Evolutionary conservation across 2,797 vertebrate genomes (phyloP).

Genomic region (Pempheris klunzingeri): DNA sequence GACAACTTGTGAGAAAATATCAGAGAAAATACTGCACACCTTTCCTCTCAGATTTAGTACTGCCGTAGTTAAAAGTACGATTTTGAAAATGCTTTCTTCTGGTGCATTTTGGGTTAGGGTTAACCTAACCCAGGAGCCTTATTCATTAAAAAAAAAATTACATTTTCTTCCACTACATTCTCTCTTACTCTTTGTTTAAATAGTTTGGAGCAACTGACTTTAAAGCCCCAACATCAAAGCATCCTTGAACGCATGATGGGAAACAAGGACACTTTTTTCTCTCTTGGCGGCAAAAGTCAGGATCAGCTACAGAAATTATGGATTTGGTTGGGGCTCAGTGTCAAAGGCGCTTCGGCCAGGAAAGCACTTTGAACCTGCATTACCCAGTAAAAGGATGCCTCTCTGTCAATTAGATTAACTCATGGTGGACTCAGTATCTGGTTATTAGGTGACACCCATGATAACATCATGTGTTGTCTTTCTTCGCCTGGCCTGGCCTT

Average conservation of each 20-base stretch:
- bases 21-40: not conserved
- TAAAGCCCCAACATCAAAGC: not conserved
- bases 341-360: not conserved
- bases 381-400: not conserved
- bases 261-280: not conserved
- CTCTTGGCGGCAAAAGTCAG: not conserved
- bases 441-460: constrained; percentile 40
- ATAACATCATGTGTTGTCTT: constrained; percentile 52
- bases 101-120: too few species aligned
- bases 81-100: not conserved
- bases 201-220: not conserved
- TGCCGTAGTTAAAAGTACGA: not conserved
- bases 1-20: too few species aligned
- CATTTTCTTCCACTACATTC: not conserved
- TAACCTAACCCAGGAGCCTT: too few species aligned
- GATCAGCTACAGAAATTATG: not conserved
- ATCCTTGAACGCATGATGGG: not conserved
- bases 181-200: not conserved
- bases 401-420: constrained; percentile 26
- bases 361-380: not conserved
- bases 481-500: constrained; percentile 26
- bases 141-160: not conserved
- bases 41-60: too few species aligned
- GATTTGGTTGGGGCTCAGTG: not conserved
- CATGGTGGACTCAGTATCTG: constrained; percentile 30